Percentiles rank a stretch among this genome's conserved stretches.
phyloP scores from a whole-genome alignment of 2,797 vertebrate genomes.

The Chiropotes sagulatus region DNA sequence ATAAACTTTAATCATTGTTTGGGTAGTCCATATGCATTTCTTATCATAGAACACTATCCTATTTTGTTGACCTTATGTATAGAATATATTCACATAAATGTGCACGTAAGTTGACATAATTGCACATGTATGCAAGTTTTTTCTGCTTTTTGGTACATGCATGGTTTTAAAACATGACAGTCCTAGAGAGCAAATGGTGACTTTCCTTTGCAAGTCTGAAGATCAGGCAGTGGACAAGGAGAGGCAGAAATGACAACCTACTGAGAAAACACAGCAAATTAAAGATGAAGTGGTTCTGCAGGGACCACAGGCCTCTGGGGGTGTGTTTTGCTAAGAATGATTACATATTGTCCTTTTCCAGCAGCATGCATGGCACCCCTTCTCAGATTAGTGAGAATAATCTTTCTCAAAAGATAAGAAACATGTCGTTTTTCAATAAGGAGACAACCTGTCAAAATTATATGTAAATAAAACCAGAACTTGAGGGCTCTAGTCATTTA shows the following conservation, averaged over 20 bases:
- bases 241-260: background rate
- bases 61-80: background rate
- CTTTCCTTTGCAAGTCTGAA: background rate
- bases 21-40: slow-evolving; percentile 18
- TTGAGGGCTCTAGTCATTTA: background rate
- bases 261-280: background rate
- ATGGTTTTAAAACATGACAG: background rate
- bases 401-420: slow-evolving; percentile 51
- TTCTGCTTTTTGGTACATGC: background rate
- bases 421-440: slow-evolving; percentile 29
- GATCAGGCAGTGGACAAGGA: background rate
- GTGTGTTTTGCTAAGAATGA: background rate
- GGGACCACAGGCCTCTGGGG: background rate
- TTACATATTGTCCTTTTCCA: background rate
- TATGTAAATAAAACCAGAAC: slow-evolving; percentile 4
- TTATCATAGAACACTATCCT: background rate
- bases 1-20: slow-evolving; percentile 44
- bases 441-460: slow-evolving; percentile 48
- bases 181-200: background rate
- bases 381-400: slow-evolving; percentile 1
- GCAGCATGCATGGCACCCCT: background rate
- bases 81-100: background rate
- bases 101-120: background rate
- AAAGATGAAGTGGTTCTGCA: background rate
- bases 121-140: background rate